Evolutionary conservation across 2,113 vertebrate species (phyloP).

Genomic region (Oryzias celebensis): DNA sequence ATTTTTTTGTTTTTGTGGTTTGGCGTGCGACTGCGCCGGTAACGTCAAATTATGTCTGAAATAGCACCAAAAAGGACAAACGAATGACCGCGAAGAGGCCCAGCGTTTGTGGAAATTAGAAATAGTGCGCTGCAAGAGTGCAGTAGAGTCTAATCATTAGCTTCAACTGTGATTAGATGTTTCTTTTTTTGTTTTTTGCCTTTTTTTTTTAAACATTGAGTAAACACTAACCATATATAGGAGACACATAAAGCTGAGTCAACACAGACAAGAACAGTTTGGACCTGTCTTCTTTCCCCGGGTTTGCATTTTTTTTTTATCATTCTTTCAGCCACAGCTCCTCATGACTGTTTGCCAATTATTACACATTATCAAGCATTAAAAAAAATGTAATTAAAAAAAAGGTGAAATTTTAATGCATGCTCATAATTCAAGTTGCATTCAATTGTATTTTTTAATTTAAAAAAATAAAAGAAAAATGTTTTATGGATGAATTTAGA

Average conservation of each 20-base stretch:
- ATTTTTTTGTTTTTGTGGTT: constrained; percentile 67
- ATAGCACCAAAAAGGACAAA: constrained; percentile 76
- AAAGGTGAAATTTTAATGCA: constrained; percentile 51
- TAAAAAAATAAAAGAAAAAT: constrained; percentile 14
- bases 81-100: constrained; percentile 47
- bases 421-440: constrained; percentile 46
- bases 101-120: constrained; percentile 61
- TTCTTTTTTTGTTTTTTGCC: constrained; percentile 14
- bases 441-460: constrained; percentile 15
- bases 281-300: constrained; percentile 29
- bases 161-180: constrained; percentile 60
- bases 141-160: constrained; percentile 72
- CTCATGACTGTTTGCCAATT: too few relatives aligned
- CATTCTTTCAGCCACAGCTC: constrained; percentile 7
- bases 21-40: constrained; percentile 52
- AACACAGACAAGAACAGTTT: constrained; percentile 38
- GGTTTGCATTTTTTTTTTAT: constrained; percentile 37
- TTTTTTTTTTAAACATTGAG: constrained; percentile 61
- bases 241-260: constrained; percentile 62
- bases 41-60: constrained; percentile 65
- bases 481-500: constrained; percentile 38
- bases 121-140: constrained; percentile 65
- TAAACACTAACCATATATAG: constrained; percentile 62
- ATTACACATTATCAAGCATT: too few relatives aligned
- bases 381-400: constrained; percentile 4